Evolutionary conservation across 2,888 invertebrate genomes (phyloP), one percentile per base, ranked within the genome.

Genomic region (Drosophila nigricruria): DNA sequence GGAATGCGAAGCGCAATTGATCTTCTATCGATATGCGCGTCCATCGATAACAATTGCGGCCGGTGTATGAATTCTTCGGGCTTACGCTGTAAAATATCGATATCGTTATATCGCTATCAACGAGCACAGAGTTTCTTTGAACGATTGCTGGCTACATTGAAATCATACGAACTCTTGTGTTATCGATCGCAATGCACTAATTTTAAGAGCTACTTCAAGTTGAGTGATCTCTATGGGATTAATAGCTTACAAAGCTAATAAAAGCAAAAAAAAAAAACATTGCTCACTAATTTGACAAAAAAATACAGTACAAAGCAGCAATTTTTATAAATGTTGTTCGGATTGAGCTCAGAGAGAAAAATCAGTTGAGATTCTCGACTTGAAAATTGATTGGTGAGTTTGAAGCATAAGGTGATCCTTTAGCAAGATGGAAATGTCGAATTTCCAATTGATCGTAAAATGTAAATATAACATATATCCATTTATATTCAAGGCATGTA

Each of bases 1-100:
- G 69, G 70, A 78, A 79, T 79, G 80, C 77, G 77, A 78, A 73
- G 80, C 78, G 73, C 63, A 78, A 64, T 76, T 72, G 45, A 63
- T 43, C 18, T 40, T 18, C 5, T 73, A 77, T 77, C 77, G 77
- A 77, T 77, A 78, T 27, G 27, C n/a, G 42, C 16, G 20, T 8
- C 5, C 43, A 56, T 59, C 56, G 73, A 50, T 47, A 6, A 42
- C 42, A 18, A 4, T 9, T 5, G 27, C 18, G 9, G 16, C 10
- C 34, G 8, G 10, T 12, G 18, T 12, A n/a, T n/a, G 9, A 14
- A 4, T 43, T 25, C 10, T 32, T 5, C 9, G 18, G 18, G 30
- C 12, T 16, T 45, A 18, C 18, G 18, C 36, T 20, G 4, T 12
- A 4, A 8, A 12, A 25, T 25, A 66, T 66, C 67, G 66, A 45